These are phyloP conservation scores for Diaphora mendica DNA, from an alignment of 2,888 invertebrate species.

Conservation along the genomic window DNA sequence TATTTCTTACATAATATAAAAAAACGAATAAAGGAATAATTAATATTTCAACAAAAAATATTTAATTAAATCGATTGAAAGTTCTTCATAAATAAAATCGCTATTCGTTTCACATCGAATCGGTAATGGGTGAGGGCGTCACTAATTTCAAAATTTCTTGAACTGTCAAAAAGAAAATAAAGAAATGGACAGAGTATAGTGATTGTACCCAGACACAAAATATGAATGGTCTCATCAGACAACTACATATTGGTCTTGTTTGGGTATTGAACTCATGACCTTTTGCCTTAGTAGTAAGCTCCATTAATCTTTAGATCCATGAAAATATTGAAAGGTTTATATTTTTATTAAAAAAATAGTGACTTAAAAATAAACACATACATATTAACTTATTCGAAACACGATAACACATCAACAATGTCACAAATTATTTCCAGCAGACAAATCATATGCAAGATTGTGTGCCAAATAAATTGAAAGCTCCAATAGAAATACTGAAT, in stretches of 20 bases:
- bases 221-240: background rate
- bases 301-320: background rate
- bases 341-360: background rate
- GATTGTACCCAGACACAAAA: background rate
- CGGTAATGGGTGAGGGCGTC: too few species aligned
- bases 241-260: background rate
- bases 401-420: background rate
- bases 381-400: background rate
- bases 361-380: background rate
- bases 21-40: too few species aligned
- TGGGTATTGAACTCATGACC: background rate
- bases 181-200: too few species aligned
- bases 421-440: background rate
- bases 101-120: too few species aligned
- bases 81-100: too few species aligned
- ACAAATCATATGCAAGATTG: conserved; percentile 12
- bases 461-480: conserved; percentile 44
- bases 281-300: background rate
- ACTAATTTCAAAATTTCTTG: too few species aligned
- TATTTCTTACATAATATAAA: too few species aligned
- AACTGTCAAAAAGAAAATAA: too few species aligned
- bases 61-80: too few species aligned
- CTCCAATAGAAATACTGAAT: conserved; percentile 44
- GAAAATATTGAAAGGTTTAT: background rate
- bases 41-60: too few species aligned